Base-by-base conservation (phyloP, 1,140 invertebrate species). In the Phymorhynchus buccinoides region DNA sequence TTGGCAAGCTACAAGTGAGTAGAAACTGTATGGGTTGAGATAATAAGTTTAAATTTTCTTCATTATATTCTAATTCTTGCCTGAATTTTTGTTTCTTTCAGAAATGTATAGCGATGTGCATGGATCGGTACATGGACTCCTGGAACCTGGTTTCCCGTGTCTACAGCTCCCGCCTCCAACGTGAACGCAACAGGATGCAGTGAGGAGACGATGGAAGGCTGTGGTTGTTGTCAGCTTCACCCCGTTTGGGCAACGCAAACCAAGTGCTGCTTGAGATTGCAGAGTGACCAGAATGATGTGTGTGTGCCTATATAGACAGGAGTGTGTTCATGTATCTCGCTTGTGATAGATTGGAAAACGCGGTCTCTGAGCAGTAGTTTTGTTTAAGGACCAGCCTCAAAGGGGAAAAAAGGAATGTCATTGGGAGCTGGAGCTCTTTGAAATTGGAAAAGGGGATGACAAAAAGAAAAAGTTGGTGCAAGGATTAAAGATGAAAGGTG, bases 81-180 rank as follows among this genome's bases (percentile, higher is more conserved):
- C 14, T 66, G 4, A 16, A 1, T 80, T 75, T 86, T 89, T 88
- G 85, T 88, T 80, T 91, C 86, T 95, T 95, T 80, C 94, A 97
- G 96, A 99, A 99, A 96, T 99, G 98, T 94, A 95, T 99, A 87
- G 97, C 97, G 22, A 97, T 99, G 97, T 99, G 97, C 93, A 98
- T 98, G 97, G 98, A 99, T 93, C 95, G 98, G 88, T 99, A 98
- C 94, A 98, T 99, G 96, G 98, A 99, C 93, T 95, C 97, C 9
- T 98, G 96, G 95, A 97, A 98, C 94, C 94, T 98, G 78, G 97
- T 99, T 42, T 97, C 97, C 27, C 95, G 95, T 92, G 95, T 97
- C 1, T 99, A 98, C 91, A 96, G 95, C 90, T 95, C 94, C 92
- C 95, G 97, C 91, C 94, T 98, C 88, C 96, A 97, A 92, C 88